phyloP scores from a whole-genome alignment of 2,888 invertebrate species.

The Baccha elongata region DNA sequence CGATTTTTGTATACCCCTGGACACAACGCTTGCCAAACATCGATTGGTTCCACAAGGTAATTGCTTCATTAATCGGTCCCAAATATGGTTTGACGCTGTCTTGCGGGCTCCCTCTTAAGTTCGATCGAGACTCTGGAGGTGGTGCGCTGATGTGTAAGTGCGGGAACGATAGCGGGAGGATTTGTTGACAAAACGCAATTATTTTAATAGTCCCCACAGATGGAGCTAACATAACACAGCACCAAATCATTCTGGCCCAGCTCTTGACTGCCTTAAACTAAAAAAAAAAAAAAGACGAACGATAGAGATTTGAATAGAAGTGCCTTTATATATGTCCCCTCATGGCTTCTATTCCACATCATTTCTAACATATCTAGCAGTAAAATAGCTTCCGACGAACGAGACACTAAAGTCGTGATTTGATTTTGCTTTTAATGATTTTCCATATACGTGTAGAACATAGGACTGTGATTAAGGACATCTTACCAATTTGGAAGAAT shows the following conservation, averaged over 20 bases:
- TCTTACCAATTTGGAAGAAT: slow-evolving; percentile 63
- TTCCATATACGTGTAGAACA: slow-evolving; percentile 65
- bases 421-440: slow-evolving; percentile 73
- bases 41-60: slow-evolving; percentile 69
- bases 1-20: slow-evolving; percentile 21
- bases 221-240: slow-evolving; percentile 62
- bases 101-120: slow-evolving; percentile 41
- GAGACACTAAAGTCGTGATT: slow-evolving; percentile 70
- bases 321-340: slow-evolving; percentile 3
- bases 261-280: neutral
- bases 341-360: slow-evolving; percentile 22
- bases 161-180: slow-evolving; percentile 46
- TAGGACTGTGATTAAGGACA: slow-evolving; percentile 66
- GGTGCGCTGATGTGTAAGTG: slow-evolving; percentile 8
- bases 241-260: slow-evolving; percentile 54
- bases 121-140: slow-evolving; percentile 37
- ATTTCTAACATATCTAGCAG: slow-evolving; percentile 17
- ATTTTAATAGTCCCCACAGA: slow-evolving; percentile 73
- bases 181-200: slow-evolving; percentile 72
- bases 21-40: slow-evolving; percentile 62
- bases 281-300: slow-evolving; percentile 25
- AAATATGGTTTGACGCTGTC: slow-evolving; percentile 73
- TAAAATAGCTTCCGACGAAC: slow-evolving; percentile 57
- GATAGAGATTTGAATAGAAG: slow-evolving; percentile 71
- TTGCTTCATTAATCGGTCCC: slow-evolving; percentile 75